Evolutionary conservation across 2,797 vertebrate species (phyloP), one percentile per base, ranked within the genome.

Genomic region (Calcarius lapponicus): DNA sequence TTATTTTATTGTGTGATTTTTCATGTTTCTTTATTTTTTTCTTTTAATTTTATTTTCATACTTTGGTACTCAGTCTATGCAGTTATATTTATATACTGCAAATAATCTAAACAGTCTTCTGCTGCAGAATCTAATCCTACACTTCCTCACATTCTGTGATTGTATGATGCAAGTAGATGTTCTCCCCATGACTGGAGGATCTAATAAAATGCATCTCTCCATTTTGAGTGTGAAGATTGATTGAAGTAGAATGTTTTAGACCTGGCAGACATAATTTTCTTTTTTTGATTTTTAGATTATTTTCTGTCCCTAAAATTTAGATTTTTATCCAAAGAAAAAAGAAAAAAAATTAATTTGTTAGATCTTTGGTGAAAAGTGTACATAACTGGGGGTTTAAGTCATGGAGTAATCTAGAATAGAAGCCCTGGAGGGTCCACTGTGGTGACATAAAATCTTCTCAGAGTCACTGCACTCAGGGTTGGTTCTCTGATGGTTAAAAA

Each of bases 351-450:
- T 24, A 54, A 17, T 21, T 69, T 88, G 1, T n/a, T 38, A 64
- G 34, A 36, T 36, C 9, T 34, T 71, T 8, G 0, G 2, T 78
- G 45, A 21, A 67, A 86, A 32, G 8, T 2, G 0, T 56, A 4
- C 32, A 10, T 47, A 45, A 51, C 10, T 43, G 31, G 42, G 24
- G 2, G 3, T 43, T 31, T 79, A 82, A 79, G 72, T 34, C 7
- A 28, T 17, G 7, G 38, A 64, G 5, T 42, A 66, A 65, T n/a
- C 22, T 75, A 42, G 32, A 82, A 16, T 38, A 36, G 60, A 73
- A 86, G 15, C 10, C 15, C 21, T 54, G 17, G 3, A 0, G 0
- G 16, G 13, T 74, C 29, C 36, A 14, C 25, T 22, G 3, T 20
- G 25, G 80, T 61, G 80, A 28, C 20, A 40, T 2, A 1, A 54